Evolutionary conservation across 1,140 invertebrate species (phyloP).

Genomic region (Lordiphosa mommai): DNA sequence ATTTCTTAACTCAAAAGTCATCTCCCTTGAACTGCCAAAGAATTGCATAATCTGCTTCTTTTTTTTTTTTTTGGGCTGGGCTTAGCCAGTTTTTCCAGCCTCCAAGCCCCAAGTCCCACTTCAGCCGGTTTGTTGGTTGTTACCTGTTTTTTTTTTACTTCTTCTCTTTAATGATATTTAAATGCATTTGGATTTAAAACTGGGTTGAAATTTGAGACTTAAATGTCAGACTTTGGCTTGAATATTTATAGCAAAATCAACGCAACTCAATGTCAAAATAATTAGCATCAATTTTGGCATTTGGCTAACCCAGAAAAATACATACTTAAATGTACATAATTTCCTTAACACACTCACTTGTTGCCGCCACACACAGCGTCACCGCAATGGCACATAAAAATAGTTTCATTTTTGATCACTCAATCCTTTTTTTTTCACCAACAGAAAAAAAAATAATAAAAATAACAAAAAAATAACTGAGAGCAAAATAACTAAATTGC

Average conservation of each 20-base stretch:
- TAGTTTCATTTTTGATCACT: conserved; percentile 64
- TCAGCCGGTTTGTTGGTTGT: conserved; percentile 22
- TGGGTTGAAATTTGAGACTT: conserved; percentile 4
- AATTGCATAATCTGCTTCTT: conserved; percentile 22
- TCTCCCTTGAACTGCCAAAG: neutral
- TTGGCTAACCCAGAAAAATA: neutral
- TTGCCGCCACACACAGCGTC: conserved; percentile 58
- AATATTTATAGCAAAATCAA: no score
- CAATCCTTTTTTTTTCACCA: conserved; percentile 11
- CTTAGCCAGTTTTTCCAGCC: conserved; percentile 7
- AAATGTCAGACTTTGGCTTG: conserved; percentile 20
- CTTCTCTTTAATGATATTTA: conserved; percentile 1
- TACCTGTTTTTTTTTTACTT: neutral
- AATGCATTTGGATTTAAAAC: conserved; percentile 1
- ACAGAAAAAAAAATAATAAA: conserved; percentile 8
- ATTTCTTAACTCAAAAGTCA: conserved; percentile 3
- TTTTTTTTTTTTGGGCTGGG: neutral
- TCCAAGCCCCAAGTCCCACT: conserved; percentile 10
- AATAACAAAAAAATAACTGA: conserved; percentile 9
- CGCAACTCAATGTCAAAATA: conserved; percentile 65
- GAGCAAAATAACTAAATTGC: conserved; percentile 48
- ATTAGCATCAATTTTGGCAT: conserved; percentile 56
- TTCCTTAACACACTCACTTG: conserved; percentile 69
- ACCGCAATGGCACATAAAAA: conserved; percentile 72
- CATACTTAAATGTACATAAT: neutral